A percentile compares a stretch with the other conserved stretches of the same genome.
Conservation (phyloP, 2,888 invertebrate genomes). For the Onchidella celtica region DNA sequence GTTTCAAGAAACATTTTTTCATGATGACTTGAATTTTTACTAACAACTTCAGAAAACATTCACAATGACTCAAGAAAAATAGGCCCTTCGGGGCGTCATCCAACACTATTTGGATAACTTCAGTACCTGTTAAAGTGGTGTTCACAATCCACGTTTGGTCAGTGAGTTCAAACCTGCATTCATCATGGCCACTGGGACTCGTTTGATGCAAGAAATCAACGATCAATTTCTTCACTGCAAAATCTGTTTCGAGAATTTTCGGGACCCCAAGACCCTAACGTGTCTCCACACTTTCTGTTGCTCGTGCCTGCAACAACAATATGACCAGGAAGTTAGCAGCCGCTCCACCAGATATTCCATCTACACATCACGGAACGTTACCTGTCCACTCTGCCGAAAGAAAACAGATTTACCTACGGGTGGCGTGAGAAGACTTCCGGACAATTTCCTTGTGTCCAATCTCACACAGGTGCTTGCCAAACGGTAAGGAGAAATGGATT, state of each 20-base stretch:
- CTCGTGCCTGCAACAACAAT: constrained; percentile 77
- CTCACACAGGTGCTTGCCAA: constrained; percentile 74
- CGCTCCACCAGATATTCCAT: constrained; percentile 68
- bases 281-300: constrained; percentile 79
- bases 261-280: constrained; percentile 76
- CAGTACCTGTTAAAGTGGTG: too few species aligned
- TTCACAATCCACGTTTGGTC: too few species aligned
- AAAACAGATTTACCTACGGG: constrained; percentile 78
- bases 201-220: constrained; percentile 77
- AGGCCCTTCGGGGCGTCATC: too few species aligned
- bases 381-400: constrained; percentile 78
- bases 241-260: constrained; percentile 77
- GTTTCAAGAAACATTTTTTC: too few species aligned
- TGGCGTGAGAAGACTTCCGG: constrained; percentile 76
- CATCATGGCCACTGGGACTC: constrained; percentile 71
- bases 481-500: background rate
- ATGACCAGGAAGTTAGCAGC: constrained; percentile 72
- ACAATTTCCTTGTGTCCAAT: constrained; percentile 78
- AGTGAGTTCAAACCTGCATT: too few species aligned
- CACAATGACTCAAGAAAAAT: too few species aligned
- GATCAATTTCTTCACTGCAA: constrained; percentile 79
- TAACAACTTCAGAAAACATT: too few species aligned
- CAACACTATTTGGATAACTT: too few species aligned
- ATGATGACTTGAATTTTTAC: too few species aligned
- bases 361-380: constrained; percentile 72